Evolutionary conservation across 2,797 vertebrate species (phyloP), one percentile per base, ranked within the genome.

Genomic region (Sebastolobus altivelis): DNA sequence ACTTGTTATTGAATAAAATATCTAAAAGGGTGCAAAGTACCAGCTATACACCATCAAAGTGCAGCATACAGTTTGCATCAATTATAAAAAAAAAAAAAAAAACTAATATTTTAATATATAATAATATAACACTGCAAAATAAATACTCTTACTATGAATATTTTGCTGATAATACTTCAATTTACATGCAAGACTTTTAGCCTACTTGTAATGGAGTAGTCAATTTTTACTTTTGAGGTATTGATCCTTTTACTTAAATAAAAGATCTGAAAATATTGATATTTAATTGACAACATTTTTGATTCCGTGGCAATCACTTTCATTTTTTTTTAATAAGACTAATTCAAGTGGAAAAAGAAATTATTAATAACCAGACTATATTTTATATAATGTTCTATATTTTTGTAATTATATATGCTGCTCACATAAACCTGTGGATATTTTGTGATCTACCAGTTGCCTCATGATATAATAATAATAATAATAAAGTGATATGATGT

Each of bases 381-480:
- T 72, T 40, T 63, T 12, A 29, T 12, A 29, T 29, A 25, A 8
- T 46, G 20, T 62, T 46, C 0, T 22, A 6, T 12, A 56, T 59
- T 27, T 27, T 20, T 66, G 61, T 5, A 27, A n/a, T 52, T 52
- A 52, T n/a, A 52, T 52, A 25, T 62, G 29, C 5, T 37, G 1
- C 20, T 78, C 3, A 63, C 0, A 33, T 37, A 33, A 25, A 58
- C 18, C 54, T 65, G 33, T 43, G 58, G 75, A 46, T 72, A 37
- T 49, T 25, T 13, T 75, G 22, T 49, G 14, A 40, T 54, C 22
- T 54, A 31, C n/a, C 6, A 46, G 40, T 43, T 43, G 40, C 40
- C 40, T 62, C 27, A 38, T 58, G 58, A 80, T 8, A 74, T 18
- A 46, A 46, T 46, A 46, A 18, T 65, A 46, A 18, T 65, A 9